phyloP scores from a whole-genome alignment of 2,888 invertebrate species.

The Galeopsomyia nigrocyanea region DNA sequence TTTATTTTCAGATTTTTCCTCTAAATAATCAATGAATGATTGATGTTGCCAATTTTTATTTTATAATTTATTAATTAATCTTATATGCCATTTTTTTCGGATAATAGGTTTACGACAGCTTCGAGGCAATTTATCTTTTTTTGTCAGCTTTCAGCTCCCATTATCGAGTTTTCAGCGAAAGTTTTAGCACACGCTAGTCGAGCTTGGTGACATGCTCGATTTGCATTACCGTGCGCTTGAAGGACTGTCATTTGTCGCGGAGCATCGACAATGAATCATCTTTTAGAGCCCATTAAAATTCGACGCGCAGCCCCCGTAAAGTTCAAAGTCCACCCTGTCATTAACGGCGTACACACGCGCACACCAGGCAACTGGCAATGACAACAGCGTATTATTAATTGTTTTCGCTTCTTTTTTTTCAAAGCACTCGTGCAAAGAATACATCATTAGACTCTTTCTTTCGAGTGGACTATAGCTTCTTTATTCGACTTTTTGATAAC shows the following conservation, averaged over 20 bases:
- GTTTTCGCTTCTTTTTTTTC: conserved; percentile 26
- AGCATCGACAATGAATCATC: conserved; percentile 46
- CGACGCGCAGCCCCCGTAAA: conserved; percentile 41
- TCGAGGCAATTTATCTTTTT: conserved; percentile 32
- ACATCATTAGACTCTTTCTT: neutral
- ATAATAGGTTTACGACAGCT: too few species aligned
- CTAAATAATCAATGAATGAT: too few species aligned
- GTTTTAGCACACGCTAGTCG: conserved; percentile 25
- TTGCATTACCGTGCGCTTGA: conserved; percentile 43
- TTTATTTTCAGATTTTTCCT: too few species aligned
- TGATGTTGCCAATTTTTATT: too few species aligned
- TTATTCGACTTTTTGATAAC: too few species aligned
- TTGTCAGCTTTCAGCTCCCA: conserved; percentile 20
- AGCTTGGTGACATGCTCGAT: conserved; percentile 22
- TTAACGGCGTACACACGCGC: conserved; percentile 39
- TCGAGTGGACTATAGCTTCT: too few species aligned
- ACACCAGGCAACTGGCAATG: conserved; percentile 39
- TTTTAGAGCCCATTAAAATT: conserved; percentile 49
- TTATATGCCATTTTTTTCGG: too few species aligned
- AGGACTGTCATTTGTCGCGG: conserved; percentile 42
- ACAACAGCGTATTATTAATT: conserved; percentile 47
- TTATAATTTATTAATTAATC: too few species aligned
- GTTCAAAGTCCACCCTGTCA: conserved; percentile 47
- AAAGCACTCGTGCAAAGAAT: conserved; percentile 11
- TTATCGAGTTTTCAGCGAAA: conserved; percentile 31